Evolutionary conservation across 2,888 invertebrate species (phyloP), one percentile per base, ranked within the genome.

Genomic region (Dugesia japonica): DNA sequence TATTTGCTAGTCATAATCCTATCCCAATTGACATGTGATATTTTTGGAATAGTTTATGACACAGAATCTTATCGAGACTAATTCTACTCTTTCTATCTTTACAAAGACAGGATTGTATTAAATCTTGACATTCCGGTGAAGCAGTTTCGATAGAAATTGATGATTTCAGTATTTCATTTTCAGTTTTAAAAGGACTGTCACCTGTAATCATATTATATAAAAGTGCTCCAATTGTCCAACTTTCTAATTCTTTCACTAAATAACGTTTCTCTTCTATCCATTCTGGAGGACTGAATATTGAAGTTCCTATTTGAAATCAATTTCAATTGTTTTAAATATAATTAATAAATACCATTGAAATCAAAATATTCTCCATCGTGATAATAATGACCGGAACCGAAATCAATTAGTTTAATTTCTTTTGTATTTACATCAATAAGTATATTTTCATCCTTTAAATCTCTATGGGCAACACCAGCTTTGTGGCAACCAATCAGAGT

Each of bases 381-480:
- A 56, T 20, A 56, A 23, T 56, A 56, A 56, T 56, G 56, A 74
- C 88, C 88, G 28, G 88, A 88, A 38, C 88, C 88, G 81, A 88
- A 88, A 83, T 88, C 88, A 80, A 88, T 88, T 77, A 88, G 81
- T 80, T 87, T 87, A 71, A 88, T 81, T 79, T 83, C 83, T 72
- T 86, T 85, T 31, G 86, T 86, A 81, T 86, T 86, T 77, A 87
- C 82, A 80, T 88, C 87, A 71, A 88, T 87, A 56, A 88, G 83
- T 78, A 88, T 85, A 81, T 88, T 88, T 82, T 88, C 88, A 81
- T 88, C 88, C 81, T 88, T 88, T 79, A 88, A 87, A 83, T 88
- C 88, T 42, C 87, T 82, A 80, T 88, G 88, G 27, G 87, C 84
- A 17, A 88, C 87, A 28, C 87, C 87, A 78, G 84, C 84, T 79